phyloP scores from a whole-genome alignment of 2,797 vertebrate genomes.

The Tamandua tetradactyla region DNA sequence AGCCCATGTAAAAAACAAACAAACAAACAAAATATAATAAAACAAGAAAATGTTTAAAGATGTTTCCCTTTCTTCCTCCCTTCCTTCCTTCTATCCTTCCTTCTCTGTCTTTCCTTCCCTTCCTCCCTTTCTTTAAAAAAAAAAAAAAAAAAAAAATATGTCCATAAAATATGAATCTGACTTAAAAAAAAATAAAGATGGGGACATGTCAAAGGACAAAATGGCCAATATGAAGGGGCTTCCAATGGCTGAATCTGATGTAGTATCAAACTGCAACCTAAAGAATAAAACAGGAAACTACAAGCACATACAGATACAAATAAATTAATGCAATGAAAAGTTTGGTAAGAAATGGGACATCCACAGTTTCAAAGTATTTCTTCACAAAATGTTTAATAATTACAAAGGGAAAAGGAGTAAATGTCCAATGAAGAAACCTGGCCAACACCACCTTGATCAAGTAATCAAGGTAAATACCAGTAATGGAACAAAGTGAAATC shows the following conservation, averaged over 20 bases:
- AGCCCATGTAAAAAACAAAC: too few species aligned
- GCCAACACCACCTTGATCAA: neutral
- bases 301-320: neutral
- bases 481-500: neutral
- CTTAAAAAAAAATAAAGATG: neutral
- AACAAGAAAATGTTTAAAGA: too few species aligned
- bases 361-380: neutral
- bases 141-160: too few species aligned
- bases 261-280: neutral
- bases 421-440: neutral
- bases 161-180: neutral
- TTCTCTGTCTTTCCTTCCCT: too few species aligned
- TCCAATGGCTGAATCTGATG: neutral
- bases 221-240: neutral
- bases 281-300: neutral
- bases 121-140: too few species aligned
- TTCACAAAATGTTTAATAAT: neutral
- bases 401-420: neutral
- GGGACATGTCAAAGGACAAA: neutral
- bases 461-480: too few species aligned
- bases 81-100: too few species aligned
- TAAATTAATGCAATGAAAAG: neutral
- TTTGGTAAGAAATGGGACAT: neutral
- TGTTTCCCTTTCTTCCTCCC: too few species aligned
- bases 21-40: too few species aligned